Evolutionary conservation across 2,797 vertebrate genomes (phyloP).

Genomic region (Myotis vivesi): DNA sequence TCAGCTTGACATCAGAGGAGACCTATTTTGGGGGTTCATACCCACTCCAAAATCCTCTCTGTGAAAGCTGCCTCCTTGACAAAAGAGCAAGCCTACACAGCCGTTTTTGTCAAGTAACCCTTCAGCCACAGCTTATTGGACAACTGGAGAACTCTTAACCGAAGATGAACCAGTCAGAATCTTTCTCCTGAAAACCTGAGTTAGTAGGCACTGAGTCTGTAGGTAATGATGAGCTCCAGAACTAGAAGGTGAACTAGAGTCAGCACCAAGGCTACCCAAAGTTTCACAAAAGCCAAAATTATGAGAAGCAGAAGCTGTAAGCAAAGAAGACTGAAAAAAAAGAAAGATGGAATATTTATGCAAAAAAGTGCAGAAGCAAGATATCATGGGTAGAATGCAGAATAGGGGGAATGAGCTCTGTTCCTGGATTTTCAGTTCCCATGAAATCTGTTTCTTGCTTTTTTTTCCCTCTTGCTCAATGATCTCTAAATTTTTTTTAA

Average conservation of each 20-base stretch:
- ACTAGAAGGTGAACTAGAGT: neutral
- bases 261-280: neutral
- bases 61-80: slow-evolving; percentile 13
- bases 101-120: neutral
- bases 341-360: neutral
- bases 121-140: neutral
- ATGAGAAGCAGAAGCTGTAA: neutral
- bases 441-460: neutral
- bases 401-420: neutral
- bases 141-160: neutral
- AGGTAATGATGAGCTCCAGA: neutral
- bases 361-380: neutral
- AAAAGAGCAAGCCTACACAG: neutral
- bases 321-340: neutral
- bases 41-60: neutral
- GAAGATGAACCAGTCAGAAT: neutral
- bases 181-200: neutral
- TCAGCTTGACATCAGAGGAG: slow-evolving; percentile 25
- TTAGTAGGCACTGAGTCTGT: neutral
- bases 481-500: neutral
- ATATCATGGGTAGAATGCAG: neutral
- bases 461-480: neutral
- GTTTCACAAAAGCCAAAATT: slow-evolving; percentile 47
- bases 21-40: neutral
- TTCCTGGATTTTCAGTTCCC: slow-evolving; percentile 31